Evolutionary conservation across 1,140 invertebrate genomes (phyloP).

Genomic region (Drosophila prosaltans): DNA sequence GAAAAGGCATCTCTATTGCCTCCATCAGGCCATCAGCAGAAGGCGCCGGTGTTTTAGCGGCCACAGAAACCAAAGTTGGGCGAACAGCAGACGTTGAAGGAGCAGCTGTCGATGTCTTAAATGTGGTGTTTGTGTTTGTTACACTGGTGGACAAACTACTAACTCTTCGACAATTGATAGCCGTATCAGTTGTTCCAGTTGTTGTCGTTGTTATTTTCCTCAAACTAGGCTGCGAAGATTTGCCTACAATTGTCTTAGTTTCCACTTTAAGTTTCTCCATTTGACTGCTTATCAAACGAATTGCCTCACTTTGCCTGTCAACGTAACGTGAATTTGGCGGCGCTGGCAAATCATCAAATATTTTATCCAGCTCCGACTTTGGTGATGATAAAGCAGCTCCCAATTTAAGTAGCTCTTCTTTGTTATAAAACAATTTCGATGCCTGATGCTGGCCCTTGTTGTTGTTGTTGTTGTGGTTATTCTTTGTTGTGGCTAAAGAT

Average conservation of each 20-base stretch:
- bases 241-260: background rate
- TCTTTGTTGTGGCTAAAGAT: background rate
- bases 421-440: conserved; percentile 43
- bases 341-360: conserved; percentile 60
- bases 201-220: too few relatives aligned
- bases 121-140: too few relatives aligned
- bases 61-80: background rate
- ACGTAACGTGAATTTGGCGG: conserved; percentile 49
- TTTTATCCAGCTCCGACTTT: conserved; percentile 48
- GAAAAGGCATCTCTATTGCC: background rate
- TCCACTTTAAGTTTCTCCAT: conserved; percentile 37
- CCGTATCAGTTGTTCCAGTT: background rate
- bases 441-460: conserved; percentile 22
- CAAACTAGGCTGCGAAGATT: too few relatives aligned
- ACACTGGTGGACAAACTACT: too few relatives aligned
- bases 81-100: background rate
- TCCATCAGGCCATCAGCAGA: background rate
- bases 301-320: conserved; percentile 29
- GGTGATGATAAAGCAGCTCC: background rate
- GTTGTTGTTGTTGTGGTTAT: background rate
- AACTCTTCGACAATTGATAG: background rate
- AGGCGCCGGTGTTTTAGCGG: background rate
- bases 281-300: conserved; percentile 32
- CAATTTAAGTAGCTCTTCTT: conserved; percentile 48
- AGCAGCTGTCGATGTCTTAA: too few relatives aligned